Conservation (phyloP, 35 echinoderm and acorn worm genomes). For the Patiria miniata region DNA sequence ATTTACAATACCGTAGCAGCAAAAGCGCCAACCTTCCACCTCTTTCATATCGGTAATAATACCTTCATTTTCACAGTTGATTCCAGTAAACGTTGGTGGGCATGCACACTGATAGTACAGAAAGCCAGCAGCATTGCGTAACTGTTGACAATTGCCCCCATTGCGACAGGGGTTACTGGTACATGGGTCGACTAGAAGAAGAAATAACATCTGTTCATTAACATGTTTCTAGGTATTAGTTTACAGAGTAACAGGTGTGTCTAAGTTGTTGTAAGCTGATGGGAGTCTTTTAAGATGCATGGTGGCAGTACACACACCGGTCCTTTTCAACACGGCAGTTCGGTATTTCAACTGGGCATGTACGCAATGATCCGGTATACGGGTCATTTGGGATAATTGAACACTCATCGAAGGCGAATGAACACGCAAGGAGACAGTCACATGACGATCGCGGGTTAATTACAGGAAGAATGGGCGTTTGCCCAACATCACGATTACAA, state of each 20-base stretch:
- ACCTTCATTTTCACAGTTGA: neutral
- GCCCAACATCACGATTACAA: neutral
- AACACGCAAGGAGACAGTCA: no score
- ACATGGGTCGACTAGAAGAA: neutral
- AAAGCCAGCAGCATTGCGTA: neutral
- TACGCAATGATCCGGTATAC: neutral
- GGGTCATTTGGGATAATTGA: no score
- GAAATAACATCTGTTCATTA: neutral
- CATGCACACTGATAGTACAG: neutral
- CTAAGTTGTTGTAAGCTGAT: neutral
- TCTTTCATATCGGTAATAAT: neutral
- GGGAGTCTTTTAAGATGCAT: neutral
- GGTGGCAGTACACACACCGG: no score
- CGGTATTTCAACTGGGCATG: no score
- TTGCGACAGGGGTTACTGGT: neutral
- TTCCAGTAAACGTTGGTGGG: neutral
- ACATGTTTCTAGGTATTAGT: neutral
- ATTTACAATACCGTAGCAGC: neutral
- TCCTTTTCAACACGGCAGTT: no score
- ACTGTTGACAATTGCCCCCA: neutral
- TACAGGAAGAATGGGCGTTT: neutral
- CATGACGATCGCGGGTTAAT: neutral
- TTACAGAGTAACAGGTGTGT: neutral
- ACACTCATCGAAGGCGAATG: no score
- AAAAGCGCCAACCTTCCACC: neutral